Base-by-base conservation (phyloP, 2,797 vertebrate genomes). In the Gorsachius magnificus region DNA sequence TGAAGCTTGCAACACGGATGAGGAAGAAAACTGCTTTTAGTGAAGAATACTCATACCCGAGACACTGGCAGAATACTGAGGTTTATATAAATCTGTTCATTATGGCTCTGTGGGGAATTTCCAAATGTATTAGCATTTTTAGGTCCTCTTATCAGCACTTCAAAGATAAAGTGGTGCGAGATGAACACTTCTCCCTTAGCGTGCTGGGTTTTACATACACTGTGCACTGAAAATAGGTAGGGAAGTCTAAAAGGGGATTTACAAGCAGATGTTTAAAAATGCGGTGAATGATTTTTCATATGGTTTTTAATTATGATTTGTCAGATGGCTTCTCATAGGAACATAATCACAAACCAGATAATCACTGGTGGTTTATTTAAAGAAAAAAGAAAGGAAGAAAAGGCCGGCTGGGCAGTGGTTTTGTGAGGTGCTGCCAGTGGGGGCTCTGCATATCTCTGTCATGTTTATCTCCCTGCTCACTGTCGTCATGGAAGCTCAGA, bases 81-180 rank as follows among this genome's bases (percentile, higher is more conserved):
- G 72, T 97, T 97, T 96, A 79, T 91, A 97, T 82, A 93, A 96
- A 97, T 95, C 97, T 92, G 82, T 92, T 96, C 95, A 76, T 96
- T 93, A 84, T 46, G 89, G 77, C 94, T 97, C 96, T 89, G 89
- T 51, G 16, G 97, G 97, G 97, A 96, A 92, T 93, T 94, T 85
- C 91, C 91, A 89, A 76, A 10, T 10, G 76, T 79, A 94, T 97
- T 97, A 97, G 95, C 97, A 86, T 96, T 95, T 97, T 91, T 91
- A 92, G 95, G 95, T 86, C 87, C 91, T 95, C 92, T 93, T 95
- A 97, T 96, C 96, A 97, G 94, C 89, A 64, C 96, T 97, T 96
- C 87, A 96, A 92, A 97, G 97, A 97, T 96, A 93, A 96, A 95
- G 91, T 89, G 94, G 95, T 10, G 14, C 5, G 83, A 87, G 95